Base-by-base conservation (phyloP, 2,888 invertebrate genomes). In the Agrilus mali region DNA sequence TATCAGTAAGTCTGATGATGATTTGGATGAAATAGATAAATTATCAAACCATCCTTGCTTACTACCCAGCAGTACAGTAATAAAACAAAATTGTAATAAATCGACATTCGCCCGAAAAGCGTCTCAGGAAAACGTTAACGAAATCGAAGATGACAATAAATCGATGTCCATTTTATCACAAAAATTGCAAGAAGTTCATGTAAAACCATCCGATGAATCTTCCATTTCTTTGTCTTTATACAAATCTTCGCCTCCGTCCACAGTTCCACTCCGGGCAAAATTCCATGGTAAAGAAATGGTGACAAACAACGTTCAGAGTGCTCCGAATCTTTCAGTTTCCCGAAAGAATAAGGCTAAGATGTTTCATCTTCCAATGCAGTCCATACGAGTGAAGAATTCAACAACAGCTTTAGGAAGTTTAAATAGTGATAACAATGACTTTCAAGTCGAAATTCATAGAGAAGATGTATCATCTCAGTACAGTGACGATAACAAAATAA, bases 211-310 rank as follows among this genome's bases (percentile, higher is more conserved):
- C 50, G 74, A 73, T 55, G 73, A 74, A 47, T 70, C 71, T 39
- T 68, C 72, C 35, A 47, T 53, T 36, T 77, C 80, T 55, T 60
- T 82, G 52, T 78, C 81, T 1, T 65, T 78, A 38, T 85, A 82
- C 52, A 83, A 85, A 4, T 84, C 85, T 10, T 86, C 86, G 35
- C 86, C 87, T 38, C 87, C 87, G 44, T 86, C 87, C 46, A 87
- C 86, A 15, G 86, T 86, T 2, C 87, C 87, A 16, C 67, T 87
- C 53, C 86, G 87, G 2, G 78, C 82, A 47, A 87, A 87, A 65
- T 87, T 86, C 66, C 81, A 79, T 52, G 72, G 72, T 44, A 84
- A 55, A 44, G 61, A 70, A 45, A 55, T 69, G 49, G 72, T 76
- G 40, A 80, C 82, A 80, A 83, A 82, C 62, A 85, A 86, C 59